Conservation (phyloP, 2,888 invertebrate genomes). For the Cetonia aurata region DNA sequence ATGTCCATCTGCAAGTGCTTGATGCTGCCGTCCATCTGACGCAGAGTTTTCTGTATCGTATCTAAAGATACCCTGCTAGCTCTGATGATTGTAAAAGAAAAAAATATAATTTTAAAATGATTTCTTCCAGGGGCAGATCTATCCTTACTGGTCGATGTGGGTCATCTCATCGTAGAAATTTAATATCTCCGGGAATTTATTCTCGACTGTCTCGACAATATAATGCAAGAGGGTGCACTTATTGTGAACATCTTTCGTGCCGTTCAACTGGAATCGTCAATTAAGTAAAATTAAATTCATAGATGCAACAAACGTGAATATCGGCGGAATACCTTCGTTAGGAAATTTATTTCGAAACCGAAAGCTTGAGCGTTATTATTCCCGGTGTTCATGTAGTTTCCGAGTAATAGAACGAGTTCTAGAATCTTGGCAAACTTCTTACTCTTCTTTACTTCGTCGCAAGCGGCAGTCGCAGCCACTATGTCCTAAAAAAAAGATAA, state of each 20-base stretch:
- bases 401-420: constrained; percentile 89
- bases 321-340: constrained; percentile 81
- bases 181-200: constrained; percentile 87
- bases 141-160: constrained; percentile 81
- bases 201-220: constrained; percentile 88
- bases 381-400: constrained; percentile 98
- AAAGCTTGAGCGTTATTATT: constrained; percentile 93
- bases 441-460: constrained; percentile 92
- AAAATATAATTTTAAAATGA: background rate
- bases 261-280: constrained; percentile 74
- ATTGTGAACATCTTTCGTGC: constrained; percentile 94
- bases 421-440: constrained; percentile 91
- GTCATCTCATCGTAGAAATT: constrained; percentile 88
- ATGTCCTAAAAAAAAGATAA: constrained; percentile 75
- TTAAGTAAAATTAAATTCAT: constrained; percentile 1
- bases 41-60: constrained; percentile 81
- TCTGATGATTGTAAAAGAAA: constrained; percentile 61
- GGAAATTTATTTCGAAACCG: constrained; percentile 96
- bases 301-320: background rate
- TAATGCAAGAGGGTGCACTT: constrained; percentile 94
- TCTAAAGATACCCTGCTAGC: constrained; percentile 90
- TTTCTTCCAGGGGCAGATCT: background rate
- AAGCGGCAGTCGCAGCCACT: constrained; percentile 94
- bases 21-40: constrained; percentile 89
- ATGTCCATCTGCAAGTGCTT: constrained; percentile 92